A percentile compares a stretch with the other conserved stretches of the same genome.
Evolutionary conservation across 2,113 vertebrate genomes (phyloP).

Genomic region (Galeopterus variegatus): DNA sequence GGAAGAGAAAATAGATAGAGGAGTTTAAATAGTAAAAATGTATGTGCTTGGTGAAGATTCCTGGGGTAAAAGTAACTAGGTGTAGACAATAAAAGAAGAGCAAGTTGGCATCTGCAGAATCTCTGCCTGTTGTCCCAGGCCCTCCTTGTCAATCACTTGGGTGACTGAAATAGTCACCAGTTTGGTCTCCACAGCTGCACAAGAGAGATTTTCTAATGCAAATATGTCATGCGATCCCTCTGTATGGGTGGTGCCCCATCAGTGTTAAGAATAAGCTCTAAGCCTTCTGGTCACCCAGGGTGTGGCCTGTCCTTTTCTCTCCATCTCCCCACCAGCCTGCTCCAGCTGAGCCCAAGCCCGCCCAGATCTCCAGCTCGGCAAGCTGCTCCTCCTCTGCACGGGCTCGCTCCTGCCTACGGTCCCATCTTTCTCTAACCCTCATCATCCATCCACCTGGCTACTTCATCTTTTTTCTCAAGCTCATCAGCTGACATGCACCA

Average conservation of each 20-base stretch:
- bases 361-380: background rate
- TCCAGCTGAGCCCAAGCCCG: fast-evolving
- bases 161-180: fast-evolving
- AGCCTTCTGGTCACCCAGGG: slow-evolving; percentile 10
- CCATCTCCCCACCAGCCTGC: background rate
- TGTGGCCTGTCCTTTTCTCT: background rate
- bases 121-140: background rate
- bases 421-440: background rate
- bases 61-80: background rate
- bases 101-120: background rate
- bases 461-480: background rate
- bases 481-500: background rate
- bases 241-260: background rate
- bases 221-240: background rate
- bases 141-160: background rate
- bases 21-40: background rate
- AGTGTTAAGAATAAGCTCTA: background rate
- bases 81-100: background rate
- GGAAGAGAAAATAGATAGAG: background rate
- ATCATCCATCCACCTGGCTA: too few relatives aligned
- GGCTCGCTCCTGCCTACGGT: fast-evolving
- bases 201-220: background rate
- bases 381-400: fast-evolving
- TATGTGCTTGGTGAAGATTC: background rate
- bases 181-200: background rate